Base-by-base conservation (phyloP, 2,888 invertebrate species). In the Hydrotaea cyrtoneurina region DNA sequence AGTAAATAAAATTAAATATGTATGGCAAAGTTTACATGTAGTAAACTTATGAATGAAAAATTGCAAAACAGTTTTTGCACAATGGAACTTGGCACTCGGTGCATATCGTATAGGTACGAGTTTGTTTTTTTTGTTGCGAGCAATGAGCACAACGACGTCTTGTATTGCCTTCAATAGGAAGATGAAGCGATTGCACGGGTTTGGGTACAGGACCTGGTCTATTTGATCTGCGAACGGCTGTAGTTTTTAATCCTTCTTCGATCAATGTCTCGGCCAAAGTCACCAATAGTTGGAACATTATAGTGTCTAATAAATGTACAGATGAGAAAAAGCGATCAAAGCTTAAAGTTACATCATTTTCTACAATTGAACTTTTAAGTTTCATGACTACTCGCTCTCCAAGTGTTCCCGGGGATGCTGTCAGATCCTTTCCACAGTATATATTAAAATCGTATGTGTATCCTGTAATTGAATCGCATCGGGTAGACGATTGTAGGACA, bases 401-500 rank as follows among this genome's bases (percentile, higher is more conserved):
- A n/a, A n/a, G n/a, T n/a, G n/a, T n/a, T n/a, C n/a, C n/a, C n/a
- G n/a, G n/a, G n/a, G n/a, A n/a, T n/a, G n/a, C n/a, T n/a, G n/a
- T n/a, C n/a, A 69, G 11, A 26, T 78, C 69, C 85, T 81, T 78
- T 83, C 75, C 78, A 73, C 55, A 62, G 26, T 78, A 78, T 78
- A 83, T 80, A 50, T 69, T 80, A 31, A 75, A 71, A n/a, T 80
- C 80, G 53, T 80, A 80, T 36, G 74, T 66, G 19, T 80, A 80
- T n/a, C 80, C 80, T 0, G 80, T 66, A 26, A 66, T 0, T n/a
- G n/a, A n/a, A n/a, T n/a, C 78, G 53, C 75, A 83, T 19, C 72
- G n/a, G n/a, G n/a, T n/a, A n/a, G n/a, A n/a, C n/a, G n/a, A n/a
- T n/a, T n/a, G n/a, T n/a, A n/a, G n/a, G n/a, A n/a, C n/a, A n/a